Evolutionary conservation across 2,113 vertebrate species (phyloP).

Genomic region (Limnothrissa miodon): DNA sequence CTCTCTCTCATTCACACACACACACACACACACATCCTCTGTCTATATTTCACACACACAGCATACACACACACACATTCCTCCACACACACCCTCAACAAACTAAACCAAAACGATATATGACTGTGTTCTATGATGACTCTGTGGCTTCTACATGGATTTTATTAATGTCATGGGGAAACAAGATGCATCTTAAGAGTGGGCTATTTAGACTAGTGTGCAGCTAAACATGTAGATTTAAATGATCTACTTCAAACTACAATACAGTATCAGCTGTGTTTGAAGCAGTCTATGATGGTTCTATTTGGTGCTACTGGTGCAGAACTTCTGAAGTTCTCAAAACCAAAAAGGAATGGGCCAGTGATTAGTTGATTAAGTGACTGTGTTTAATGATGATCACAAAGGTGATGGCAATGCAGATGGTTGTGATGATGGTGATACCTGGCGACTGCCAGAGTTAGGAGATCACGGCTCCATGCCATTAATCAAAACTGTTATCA

Average conservation of each 20-base stretch:
- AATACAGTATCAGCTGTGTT: neutral
- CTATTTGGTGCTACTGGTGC: neutral
- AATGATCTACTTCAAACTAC: neutral
- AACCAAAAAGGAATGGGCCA: constrained; percentile 42
- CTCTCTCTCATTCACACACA: neutral
- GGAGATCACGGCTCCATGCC: constrained; percentile 64
- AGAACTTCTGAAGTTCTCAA: neutral
- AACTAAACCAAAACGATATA: neutral
- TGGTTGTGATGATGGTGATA: constrained; percentile 35
- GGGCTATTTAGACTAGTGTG: neutral
- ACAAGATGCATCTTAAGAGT: neutral
- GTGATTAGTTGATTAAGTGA: constrained; percentile 58
- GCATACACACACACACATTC: neutral
- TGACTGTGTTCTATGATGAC: neutral
- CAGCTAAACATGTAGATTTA: neutral
- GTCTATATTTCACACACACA: neutral
- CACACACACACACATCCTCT: neutral
- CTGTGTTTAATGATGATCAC: constrained; percentile 53
- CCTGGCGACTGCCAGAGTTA: constrained; percentile 49
- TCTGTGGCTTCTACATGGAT: neutral
- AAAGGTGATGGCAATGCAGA: neutral
- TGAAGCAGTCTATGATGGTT: neutral
- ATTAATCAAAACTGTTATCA: constrained; percentile 56
- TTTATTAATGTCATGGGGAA: neutral
- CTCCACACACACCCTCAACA: neutral